These are phyloP conservation scores for Papilio xuthus DNA, from an alignment of 1,140 invertebrate genomes.

Conservation along the genomic window DNA sequence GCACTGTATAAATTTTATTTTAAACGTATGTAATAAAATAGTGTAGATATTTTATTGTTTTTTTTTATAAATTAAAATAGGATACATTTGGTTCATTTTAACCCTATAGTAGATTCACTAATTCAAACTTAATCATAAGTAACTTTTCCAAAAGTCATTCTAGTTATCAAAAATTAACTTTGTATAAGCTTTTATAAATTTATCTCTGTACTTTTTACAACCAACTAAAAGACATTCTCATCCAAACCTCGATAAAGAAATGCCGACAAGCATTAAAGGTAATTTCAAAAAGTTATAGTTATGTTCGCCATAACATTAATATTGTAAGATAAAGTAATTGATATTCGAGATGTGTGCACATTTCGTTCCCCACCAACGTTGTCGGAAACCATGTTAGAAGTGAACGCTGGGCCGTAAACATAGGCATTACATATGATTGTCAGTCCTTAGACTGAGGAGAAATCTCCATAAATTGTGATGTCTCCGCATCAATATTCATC, in stretches of 20 bases:
- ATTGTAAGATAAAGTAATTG: constrained; percentile 24
- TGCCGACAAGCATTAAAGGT: background rate
- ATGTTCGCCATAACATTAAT: background rate
- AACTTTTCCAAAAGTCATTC: background rate
- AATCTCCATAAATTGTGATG: constrained; percentile 36
- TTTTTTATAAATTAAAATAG: background rate
- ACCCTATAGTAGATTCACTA: background rate
- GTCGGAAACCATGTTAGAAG: constrained; percentile 23
- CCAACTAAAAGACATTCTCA: background rate
- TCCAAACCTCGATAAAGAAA: background rate
- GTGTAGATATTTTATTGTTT: background rate
- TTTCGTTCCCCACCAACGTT: constrained; percentile 26
- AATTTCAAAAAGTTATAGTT: constrained; percentile 8
- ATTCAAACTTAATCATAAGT: background rate
- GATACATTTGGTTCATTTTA: background rate
- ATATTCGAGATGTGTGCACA: constrained; percentile 10
- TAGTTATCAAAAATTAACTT: constrained; percentile 10
- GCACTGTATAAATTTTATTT: background rate
- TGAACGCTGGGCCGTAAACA: constrained; percentile 28
- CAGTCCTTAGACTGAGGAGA: constrained; percentile 30
- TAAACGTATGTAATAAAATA: background rate
- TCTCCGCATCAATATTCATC: constrained; percentile 36
- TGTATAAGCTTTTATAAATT: background rate
- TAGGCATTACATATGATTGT: constrained; percentile 35
- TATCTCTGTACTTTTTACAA: background rate